Base-by-base conservation (phyloP, 2,113 vertebrate genomes). In the Connochaetes taurinus region DNA sequence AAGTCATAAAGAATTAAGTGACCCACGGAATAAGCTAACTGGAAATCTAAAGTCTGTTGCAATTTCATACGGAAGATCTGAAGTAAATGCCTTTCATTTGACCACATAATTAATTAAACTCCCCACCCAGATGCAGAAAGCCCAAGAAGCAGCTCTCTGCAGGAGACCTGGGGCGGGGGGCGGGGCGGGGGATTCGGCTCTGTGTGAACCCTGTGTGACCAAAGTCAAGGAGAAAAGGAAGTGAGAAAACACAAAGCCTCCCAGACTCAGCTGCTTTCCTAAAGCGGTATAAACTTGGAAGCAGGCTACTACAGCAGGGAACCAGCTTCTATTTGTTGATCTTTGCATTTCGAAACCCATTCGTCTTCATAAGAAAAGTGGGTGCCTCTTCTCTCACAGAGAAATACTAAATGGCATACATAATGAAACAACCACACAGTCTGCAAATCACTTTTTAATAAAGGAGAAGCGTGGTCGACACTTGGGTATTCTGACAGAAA, bases 61-160 rank as follows among this genome's bases (percentile, higher is more conserved):
- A 92, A 91, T 29, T 36, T 16, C 52, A 58, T 7, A 27, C 1
- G 2, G 4, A 40, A 94, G 57, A 71, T 62, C 87, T 95, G 91
- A 93, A 64, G 60, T 5, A 31, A 47, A 82, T 19, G 19, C 33
- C 95, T 90, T 89, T 67, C 93, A 91, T 78, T 92, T 97, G 95
- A 94, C 94, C 90, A 97, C 96, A 57, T 31, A 89, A 0, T 27
- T 96, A 96, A 98, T 91, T 96, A 98, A 98, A 97, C 96, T 81
- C 87, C 96, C 97, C 94, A 64, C 87, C 93, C 97, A 92, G 6
- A 96, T 8, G 89, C 92, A 98, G 94, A 23, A 60, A 97, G 96
- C 62, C 96, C 84, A 80, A 88, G 93, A 87, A 40, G 83, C 60
- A 71, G 90, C 81, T 82, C 74, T 4, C 64, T 96, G 98, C 95